These are phyloP conservation scores for Liolophura sinensis DNA, from an alignment of 1,140 invertebrate species.

Conservation along the genomic window DNA sequence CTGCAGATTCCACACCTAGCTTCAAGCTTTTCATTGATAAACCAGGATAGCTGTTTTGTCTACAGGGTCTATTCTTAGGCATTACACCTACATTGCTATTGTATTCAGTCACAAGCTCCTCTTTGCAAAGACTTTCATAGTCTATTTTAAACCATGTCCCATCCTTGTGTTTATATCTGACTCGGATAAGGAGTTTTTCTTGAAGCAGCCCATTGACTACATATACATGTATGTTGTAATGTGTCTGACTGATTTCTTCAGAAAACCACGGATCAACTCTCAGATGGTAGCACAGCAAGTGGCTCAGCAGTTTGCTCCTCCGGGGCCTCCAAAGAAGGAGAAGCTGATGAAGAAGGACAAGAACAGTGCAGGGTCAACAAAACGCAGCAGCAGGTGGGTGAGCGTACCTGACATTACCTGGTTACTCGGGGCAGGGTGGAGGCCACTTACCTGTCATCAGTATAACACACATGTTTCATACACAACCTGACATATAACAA, in stretches of 20 bases:
- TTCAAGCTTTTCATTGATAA: too few relatives aligned
- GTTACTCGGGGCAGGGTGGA: not conserved
- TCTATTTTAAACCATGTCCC: not conserved
- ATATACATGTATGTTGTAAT: not conserved
- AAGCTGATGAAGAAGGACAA: slow-evolving; percentile 12
- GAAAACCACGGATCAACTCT: slow-evolving; percentile 92
- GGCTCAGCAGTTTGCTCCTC: slow-evolving; percentile 73
- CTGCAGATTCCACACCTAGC: too few relatives aligned
- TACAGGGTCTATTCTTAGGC: not conserved
- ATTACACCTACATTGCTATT: not conserved
- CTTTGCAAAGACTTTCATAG: slow-evolving; percentile 3
- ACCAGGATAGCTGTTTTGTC: too few relatives aligned
- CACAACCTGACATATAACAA: not conserved
- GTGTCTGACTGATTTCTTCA: slow-evolving; percentile 36
- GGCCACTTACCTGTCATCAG: slow-evolving; percentile 1
- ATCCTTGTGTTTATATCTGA: not conserved
- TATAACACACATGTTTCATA: not conserved
- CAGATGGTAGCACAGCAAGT: slow-evolving; percentile 93
- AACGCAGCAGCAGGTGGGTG: not conserved
- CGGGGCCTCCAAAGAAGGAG: slow-evolving; percentile 64
- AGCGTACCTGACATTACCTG: not conserved
- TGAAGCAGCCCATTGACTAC: not conserved
- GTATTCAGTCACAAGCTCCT: not conserved
- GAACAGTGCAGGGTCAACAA: slow-evolving; percentile 56
- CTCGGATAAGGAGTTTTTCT: slow-evolving; percentile 4